Evolutionary conservation across 2,888 invertebrate genomes (phyloP).

Genomic region (Augiades crinisus): DNA sequence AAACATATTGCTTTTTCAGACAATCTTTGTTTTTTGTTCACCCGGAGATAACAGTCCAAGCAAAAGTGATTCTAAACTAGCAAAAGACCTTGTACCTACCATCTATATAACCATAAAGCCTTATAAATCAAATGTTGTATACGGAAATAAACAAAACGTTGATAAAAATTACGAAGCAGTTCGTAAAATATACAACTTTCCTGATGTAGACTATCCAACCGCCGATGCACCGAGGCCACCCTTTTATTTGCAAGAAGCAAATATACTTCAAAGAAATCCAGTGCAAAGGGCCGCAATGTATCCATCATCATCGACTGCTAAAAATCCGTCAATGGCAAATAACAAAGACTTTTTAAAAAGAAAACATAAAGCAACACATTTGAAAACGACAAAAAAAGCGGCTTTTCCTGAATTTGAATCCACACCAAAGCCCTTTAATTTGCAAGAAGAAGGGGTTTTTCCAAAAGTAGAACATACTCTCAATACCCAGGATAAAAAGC

Average conservation of each 20-base stretch:
- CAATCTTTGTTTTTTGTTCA: background rate
- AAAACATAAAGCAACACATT: constrained; percentile 23
- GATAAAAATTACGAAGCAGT: constrained; percentile 26
- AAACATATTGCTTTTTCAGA: constrained; percentile 1
- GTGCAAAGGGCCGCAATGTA: background rate
- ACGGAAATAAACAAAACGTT: background rate
- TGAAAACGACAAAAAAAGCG: constrained; percentile 35
- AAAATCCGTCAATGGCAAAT: constrained; percentile 2
- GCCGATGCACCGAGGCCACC: constrained; percentile 18
- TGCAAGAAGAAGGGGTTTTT: constrained; percentile 42
- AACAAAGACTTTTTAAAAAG: constrained; percentile 4
- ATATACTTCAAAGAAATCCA: constrained; percentile 9
- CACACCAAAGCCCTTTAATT: constrained; percentile 20
- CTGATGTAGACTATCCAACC: constrained; percentile 48
- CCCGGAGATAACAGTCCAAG: background rate
- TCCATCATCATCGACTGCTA: background rate
- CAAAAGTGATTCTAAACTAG: constrained; percentile 1
- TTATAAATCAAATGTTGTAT: too few species aligned
- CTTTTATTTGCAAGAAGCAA: constrained; percentile 26
- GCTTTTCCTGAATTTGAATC: constrained; percentile 23
- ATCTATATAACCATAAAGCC: background rate
- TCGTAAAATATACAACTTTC: constrained; percentile 44
- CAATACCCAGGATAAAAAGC: constrained; percentile 53
- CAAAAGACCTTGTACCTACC: background rate
- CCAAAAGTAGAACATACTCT: constrained; percentile 65